phyloP scores from a whole-genome alignment of 2,888 invertebrate genomes.

The Callyntrura guangdongensis region DNA sequence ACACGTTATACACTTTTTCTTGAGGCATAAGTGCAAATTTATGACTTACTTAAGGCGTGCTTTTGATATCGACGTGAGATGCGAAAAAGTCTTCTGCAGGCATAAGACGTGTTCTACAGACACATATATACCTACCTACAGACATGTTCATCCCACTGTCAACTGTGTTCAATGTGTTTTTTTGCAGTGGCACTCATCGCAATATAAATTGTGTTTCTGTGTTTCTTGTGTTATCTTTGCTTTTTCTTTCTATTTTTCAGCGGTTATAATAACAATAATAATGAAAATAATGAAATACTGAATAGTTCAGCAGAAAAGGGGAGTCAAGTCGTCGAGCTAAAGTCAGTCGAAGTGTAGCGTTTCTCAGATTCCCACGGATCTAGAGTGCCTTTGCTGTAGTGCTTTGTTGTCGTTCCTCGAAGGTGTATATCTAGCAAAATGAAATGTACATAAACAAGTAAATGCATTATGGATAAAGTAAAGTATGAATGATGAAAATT shows the following conservation, averaged over 20 bases:
- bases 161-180: background rate
- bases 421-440: background rate
- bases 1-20: slow-evolving; percentile 4
- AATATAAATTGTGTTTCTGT: slow-evolving; percentile 30
- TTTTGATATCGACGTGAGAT: slow-evolving; percentile 5
- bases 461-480: background rate
- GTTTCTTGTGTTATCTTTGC: slow-evolving; percentile 5
- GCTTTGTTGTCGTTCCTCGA: background rate
- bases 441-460: background rate
- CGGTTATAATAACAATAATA: slow-evolving; percentile 17
- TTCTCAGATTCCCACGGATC: slow-evolving; percentile 66
- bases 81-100: slow-evolving; percentile 14
- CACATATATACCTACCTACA: background rate
- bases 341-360: background rate
- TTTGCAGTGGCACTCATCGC: background rate
- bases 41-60: slow-evolving; percentile 38
- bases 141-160: background rate
- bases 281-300: background rate
- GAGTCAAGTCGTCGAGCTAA: background rate
- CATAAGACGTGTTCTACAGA: background rate
- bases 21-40: slow-evolving; percentile 31
- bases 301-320: slow-evolving; percentile 16
- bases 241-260: slow-evolving; percentile 10
- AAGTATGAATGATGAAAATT: background rate
- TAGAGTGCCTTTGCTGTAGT: slow-evolving; percentile 23